phyloP scores from a whole-genome alignment of 2,888 invertebrate species.

The Caenorhabditis doughertyi region DNA sequence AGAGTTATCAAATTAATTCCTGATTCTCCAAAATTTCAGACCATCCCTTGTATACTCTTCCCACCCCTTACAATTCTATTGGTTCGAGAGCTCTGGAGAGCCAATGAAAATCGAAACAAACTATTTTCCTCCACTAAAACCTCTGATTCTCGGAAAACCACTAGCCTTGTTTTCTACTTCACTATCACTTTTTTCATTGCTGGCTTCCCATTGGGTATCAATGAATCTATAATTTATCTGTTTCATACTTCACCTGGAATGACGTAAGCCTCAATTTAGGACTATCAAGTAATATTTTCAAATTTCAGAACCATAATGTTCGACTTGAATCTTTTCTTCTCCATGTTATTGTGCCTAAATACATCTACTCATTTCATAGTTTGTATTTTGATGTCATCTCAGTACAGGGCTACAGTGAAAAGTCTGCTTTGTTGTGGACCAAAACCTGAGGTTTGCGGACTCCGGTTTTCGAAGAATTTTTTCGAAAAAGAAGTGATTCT shows the following conservation, averaged over 20 bases:
- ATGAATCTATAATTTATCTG: not conserved
- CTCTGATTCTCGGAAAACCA: not conserved
- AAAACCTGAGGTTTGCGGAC: too few relatives aligned
- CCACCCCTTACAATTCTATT: not conserved
- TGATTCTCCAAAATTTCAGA: not conserved
- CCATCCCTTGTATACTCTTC: not conserved
- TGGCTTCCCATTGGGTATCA: not conserved
- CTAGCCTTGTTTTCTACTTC: not conserved
- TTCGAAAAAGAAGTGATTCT: too few relatives aligned
- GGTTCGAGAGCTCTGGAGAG: not conserved
- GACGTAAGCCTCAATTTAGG: not conserved
- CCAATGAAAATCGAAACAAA: not conserved
- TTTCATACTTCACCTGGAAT: not conserved
- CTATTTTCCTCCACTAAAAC: not conserved
- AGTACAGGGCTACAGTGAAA: not conserved
- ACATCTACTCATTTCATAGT: not conserved
- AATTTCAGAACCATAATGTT: not conserved
- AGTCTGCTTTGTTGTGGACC: too few relatives aligned
- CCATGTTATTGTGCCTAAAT: not conserved
- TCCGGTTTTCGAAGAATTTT: too few relatives aligned
- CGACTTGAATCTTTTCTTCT: not conserved
- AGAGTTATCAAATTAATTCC: too few relatives aligned
- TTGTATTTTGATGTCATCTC: not conserved
- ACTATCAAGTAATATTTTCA: not conserved
- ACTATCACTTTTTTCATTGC: too few relatives aligned